A percentile compares a stretch with the other conserved stretches of the same genome.
These are phyloP conservation scores for Bombus waltoni DNA, from an alignment of 1,140 invertebrate species.

Conservation along the genomic window DNA sequence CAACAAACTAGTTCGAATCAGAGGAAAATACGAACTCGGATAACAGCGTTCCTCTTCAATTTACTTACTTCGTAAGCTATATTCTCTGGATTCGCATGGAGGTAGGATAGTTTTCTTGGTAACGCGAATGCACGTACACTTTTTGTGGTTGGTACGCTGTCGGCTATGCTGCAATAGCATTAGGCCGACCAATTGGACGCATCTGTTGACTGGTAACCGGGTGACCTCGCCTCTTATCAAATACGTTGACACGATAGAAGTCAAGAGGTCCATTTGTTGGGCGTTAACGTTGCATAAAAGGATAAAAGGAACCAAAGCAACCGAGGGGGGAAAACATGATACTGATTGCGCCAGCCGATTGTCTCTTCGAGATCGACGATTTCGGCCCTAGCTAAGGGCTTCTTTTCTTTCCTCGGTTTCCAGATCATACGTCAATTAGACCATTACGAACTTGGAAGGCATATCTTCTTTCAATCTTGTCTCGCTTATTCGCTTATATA, in stretches of 20 bases:
- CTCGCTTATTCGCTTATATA: background rate
- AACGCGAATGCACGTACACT: background rate
- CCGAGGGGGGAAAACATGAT: constrained; percentile 41
- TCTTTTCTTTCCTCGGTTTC: constrained; percentile 34
- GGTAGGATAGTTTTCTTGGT: background rate
- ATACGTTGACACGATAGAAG: constrained; percentile 73
- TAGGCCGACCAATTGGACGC: constrained; percentile 67
- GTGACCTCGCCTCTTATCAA: constrained; percentile 76
- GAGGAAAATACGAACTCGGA: background rate
- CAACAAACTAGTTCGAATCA: background rate
- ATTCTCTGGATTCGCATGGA: no score
- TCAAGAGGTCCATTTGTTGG: constrained; percentile 70
- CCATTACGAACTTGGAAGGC: constrained; percentile 45
- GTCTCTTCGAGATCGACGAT: constrained; percentile 41
- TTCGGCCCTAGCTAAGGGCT: constrained; percentile 36
- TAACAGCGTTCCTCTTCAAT: constrained; percentile 9
- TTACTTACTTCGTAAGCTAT: background rate
- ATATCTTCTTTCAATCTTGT: constrained; percentile 47
- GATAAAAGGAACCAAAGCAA: constrained; percentile 15
- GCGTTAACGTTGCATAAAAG: constrained; percentile 57
- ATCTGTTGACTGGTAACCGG: constrained; percentile 71
- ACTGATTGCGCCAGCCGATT: constrained; percentile 52
- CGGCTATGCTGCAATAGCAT: constrained; percentile 37
- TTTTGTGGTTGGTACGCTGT: background rate
- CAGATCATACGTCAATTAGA: constrained; percentile 48